Evolutionary conservation across 2,113 vertebrate genomes (phyloP).

Genomic region (Brachypteracias leptosomus): DNA sequence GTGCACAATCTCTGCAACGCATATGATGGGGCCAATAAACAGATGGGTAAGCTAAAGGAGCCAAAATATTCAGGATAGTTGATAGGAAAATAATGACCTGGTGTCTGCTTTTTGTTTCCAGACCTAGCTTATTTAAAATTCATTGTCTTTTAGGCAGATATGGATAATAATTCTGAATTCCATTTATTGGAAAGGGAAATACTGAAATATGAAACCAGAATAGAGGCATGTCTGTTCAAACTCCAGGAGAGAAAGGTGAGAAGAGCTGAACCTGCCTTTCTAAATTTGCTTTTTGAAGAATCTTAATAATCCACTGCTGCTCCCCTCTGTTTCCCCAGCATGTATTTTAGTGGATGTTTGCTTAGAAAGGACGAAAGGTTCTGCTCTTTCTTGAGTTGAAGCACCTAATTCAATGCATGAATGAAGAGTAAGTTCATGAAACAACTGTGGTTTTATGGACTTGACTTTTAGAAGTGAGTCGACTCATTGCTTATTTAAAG

Average conservation of each 20-base stretch:
- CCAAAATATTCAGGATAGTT: not conserved
- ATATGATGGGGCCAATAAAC: not conserved
- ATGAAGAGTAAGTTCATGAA: not conserved
- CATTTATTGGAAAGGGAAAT: not conserved
- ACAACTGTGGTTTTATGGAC: not conserved
- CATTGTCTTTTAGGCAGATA: not conserved
- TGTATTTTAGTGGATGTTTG: not conserved
- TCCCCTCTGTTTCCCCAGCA: not conserved
- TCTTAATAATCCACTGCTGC: not conserved
- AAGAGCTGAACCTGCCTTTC: not conserved
- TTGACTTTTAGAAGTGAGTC: not conserved
- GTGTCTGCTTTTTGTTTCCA: not conserved
- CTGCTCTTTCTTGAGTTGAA: not conserved
- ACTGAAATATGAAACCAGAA: not conserved
- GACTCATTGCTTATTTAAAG: not conserved
- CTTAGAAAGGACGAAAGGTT: not conserved
- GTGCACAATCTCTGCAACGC: not conserved
- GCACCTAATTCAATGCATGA: not conserved
- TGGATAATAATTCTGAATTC: not conserved
- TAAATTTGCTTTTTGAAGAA: not conserved
- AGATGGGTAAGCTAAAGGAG: not conserved
- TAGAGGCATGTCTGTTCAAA: not conserved
- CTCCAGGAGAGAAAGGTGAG: not conserved
- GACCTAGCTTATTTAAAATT: not conserved
- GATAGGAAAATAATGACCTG: not conserved